These are phyloP conservation scores for Corynorhinus townsendii DNA, from an alignment of 2,113 vertebrate genomes.

Conservation along the genomic window DNA sequence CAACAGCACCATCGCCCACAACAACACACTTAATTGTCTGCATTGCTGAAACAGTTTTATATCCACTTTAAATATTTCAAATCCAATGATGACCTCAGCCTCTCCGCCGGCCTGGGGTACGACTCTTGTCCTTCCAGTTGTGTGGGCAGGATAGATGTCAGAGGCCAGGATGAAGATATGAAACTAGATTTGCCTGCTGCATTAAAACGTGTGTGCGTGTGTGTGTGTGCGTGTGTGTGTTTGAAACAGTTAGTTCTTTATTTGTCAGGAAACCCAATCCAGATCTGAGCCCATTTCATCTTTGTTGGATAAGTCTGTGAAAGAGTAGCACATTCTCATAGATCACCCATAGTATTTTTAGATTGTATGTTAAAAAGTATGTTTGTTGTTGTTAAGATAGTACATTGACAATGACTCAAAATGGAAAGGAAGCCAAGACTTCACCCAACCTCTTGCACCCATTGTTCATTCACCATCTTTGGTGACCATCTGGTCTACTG, in stretches of 20 bases:
- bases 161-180: neutral
- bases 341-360: neutral
- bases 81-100: no score
- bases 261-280: neutral
- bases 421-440: neutral
- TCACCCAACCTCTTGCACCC: neutral
- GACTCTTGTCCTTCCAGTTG: neutral
- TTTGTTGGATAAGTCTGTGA: neutral
- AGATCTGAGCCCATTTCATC: neutral
- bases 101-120: no score
- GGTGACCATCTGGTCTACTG: neutral
- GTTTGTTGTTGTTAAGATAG: neutral
- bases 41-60: no score
- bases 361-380: neutral
- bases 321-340: neutral
- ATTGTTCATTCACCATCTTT: neutral
- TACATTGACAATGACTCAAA: neutral
- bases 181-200: neutral
- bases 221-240: neutral
- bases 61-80: no score
- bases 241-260: neutral
- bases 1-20: no score
- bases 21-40: no score
- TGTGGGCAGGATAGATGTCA: neutral
- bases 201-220: neutral